These are phyloP conservation scores for Melanogrammus aeglefinus DNA, from an alignment of 2,797 vertebrate genomes.

Conservation along the genomic window DNA sequence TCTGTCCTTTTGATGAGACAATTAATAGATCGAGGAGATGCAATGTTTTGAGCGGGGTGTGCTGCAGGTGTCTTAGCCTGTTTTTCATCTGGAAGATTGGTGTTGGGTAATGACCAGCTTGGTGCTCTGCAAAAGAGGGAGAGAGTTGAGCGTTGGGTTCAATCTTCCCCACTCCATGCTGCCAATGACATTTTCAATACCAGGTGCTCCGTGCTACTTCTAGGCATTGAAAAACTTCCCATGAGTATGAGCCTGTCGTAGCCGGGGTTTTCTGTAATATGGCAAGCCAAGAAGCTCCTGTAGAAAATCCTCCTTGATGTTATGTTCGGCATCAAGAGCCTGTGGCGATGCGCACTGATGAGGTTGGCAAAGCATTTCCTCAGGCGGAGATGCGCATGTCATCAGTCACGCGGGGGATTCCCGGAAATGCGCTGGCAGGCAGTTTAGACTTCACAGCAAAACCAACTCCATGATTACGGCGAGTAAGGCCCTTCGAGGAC, in stretches of 20 bases:
- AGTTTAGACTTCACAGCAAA: too few species aligned
- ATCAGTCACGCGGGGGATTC: too few species aligned
- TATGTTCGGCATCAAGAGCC: neutral
- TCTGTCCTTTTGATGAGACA: slow-evolving; percentile 12
- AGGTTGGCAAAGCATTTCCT: too few species aligned
- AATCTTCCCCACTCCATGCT: slow-evolving; percentile 6
- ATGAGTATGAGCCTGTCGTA: neutral
- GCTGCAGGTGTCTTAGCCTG: slow-evolving; percentile 10
- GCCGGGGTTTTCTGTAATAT: slow-evolving; percentile 11
- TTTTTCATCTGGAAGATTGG: neutral
- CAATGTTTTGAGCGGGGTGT: slow-evolving; percentile 11
- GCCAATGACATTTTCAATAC: neutral
- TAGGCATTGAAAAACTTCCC: neutral
- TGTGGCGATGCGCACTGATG: neutral
- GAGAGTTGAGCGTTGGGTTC: neutral
- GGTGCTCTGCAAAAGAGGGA: neutral
- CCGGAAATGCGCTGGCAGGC: too few species aligned
- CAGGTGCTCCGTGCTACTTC: neutral
- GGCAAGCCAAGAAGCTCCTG: neutral
- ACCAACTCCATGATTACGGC: too few species aligned
- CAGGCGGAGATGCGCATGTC: neutral
- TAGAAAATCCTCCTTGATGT: neutral
- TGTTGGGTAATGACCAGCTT: neutral
- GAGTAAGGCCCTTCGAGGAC: neutral
- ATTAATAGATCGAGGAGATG: slow-evolving; percentile 17